A percentile compares a stretch with the other conserved stretches of the same genome.
phyloP scores from a whole-genome alignment of 2,113 vertebrate genomes.

The Gymnogyps californianus region DNA sequence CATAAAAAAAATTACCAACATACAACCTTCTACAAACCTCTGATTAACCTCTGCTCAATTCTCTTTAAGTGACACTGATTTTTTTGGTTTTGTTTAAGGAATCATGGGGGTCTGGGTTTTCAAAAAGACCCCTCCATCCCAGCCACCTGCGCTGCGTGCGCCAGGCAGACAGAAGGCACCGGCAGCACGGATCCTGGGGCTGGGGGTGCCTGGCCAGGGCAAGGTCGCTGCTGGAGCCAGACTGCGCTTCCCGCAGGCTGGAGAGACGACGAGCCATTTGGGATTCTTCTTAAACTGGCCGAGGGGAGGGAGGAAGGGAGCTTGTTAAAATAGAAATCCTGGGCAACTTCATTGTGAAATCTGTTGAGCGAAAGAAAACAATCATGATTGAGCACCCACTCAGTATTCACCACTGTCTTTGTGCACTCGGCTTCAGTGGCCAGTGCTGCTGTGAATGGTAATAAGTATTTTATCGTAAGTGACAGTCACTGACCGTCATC shows the following conservation, averaged over 20 bases:
- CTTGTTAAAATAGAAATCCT: not conserved
- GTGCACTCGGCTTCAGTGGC: fast-evolving
- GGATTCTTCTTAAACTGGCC: not conserved
- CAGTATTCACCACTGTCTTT: not conserved
- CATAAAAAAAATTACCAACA: not conserved
- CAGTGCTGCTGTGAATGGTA: fast-evolving
- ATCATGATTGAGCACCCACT: fast-evolving
- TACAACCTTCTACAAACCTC: not conserved
- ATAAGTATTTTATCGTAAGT: fast-evolving
- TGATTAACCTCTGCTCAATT: not conserved
- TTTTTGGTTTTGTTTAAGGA: not conserved
- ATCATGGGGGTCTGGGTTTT: not conserved
- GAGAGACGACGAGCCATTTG: fast-evolving
- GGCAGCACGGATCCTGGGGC: fast-evolving
- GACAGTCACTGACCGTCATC: not conserved
- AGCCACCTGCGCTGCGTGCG: not conserved
- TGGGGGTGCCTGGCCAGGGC: not conserved
- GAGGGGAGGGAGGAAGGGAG: not conserved
- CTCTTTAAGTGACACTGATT: not conserved
- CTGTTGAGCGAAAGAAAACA: not conserved
- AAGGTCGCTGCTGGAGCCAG: not conserved
- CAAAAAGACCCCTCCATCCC: too few relatives aligned
- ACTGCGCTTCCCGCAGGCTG: not conserved
- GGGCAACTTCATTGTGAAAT: not conserved
- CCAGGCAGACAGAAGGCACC: not conserved